These are phyloP conservation scores for Plebejus anna DNA, from an alignment of 2,888 invertebrate genomes.

Conservation along the genomic window DNA sequence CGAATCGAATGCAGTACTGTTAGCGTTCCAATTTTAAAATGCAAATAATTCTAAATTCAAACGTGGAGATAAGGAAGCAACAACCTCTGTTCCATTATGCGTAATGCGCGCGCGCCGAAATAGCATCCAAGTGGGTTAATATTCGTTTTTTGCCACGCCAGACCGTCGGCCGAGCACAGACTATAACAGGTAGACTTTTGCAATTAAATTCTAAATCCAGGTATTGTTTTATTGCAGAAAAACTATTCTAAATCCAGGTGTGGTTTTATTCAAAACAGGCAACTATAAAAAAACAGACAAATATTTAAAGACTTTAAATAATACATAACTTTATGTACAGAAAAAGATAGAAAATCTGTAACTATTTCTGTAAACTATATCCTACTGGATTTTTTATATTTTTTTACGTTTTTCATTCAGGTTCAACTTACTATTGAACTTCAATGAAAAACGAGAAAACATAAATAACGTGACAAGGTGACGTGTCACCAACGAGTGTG, in stretches of 20 bases:
- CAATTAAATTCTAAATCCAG: neutral
- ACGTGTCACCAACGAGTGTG: no score
- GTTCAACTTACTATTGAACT: neutral
- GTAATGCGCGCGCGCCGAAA: constrained; percentile 45
- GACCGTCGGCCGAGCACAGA: constrained; percentile 11
- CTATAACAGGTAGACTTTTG: neutral
- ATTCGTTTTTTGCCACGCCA: constrained; percentile 48
- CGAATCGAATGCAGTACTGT: constrained; percentile 22
- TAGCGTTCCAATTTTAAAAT: constrained; percentile 27
- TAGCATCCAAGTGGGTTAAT: constrained; percentile 63
- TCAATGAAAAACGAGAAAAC: no score
- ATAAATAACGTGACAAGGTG: neutral
- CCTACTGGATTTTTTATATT: no score
- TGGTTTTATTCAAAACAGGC: no score
- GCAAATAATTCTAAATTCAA: constrained; percentile 25
- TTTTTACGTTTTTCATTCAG: neutral
- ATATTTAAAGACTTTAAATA: no score
- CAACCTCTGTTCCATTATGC: constrained; percentile 35
- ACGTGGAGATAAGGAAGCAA: constrained; percentile 37
- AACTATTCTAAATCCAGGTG: neutral
- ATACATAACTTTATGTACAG: no score
- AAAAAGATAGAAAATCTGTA: no score
- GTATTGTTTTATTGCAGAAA: neutral
- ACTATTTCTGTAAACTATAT: no score
- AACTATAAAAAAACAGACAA: no score